These are phyloP conservation scores for Gymnoscopelus braueri DNA, from an alignment of 2,797 vertebrate species.

Conservation along the genomic window DNA sequence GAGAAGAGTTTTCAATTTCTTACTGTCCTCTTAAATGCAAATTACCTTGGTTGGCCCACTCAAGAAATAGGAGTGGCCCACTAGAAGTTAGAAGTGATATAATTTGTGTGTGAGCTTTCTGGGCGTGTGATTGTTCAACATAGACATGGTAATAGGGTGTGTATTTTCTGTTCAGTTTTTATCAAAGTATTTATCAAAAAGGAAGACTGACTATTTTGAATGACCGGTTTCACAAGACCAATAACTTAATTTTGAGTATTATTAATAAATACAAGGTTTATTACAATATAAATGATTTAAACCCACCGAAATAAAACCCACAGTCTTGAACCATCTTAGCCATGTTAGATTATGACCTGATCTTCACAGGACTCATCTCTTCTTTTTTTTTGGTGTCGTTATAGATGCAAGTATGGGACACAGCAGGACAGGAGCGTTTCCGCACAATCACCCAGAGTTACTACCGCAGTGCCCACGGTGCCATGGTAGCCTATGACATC, in stretches of 20 bases:
- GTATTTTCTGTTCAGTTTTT: neutral
- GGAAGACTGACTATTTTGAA: neutral
- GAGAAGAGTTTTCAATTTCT: neutral
- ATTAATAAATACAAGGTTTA: neutral
- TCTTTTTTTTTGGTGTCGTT: neutral
- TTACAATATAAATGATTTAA: neutral
- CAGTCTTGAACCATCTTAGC: neutral
- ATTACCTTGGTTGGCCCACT: neutral
- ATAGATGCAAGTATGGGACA: slow-evolving; percentile 98
- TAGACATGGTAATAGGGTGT: slow-evolving; percentile 1
- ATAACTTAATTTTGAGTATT: neutral
- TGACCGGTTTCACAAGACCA: neutral
- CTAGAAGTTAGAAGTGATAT: slow-evolving; percentile 1
- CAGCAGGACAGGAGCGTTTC: slow-evolving; percentile 96
- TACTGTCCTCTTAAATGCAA: slow-evolving; percentile 9
- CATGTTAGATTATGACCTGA: neutral
- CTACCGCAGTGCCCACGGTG: slow-evolving; percentile 94
- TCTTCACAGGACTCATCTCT: neutral
- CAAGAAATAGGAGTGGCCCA: slow-evolving; percentile 17
- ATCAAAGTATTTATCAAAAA: neutral
- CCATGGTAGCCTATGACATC: slow-evolving; percentile 95
- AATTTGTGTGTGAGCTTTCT: slow-evolving; percentile 55
- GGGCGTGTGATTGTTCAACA: slow-evolving; percentile 45
- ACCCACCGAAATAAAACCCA: neutral
- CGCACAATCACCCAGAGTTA: slow-evolving; percentile 97